Percentiles rank a stretch among this genome's conserved stretches.
Evolutionary conservation across 2,113 vertebrate species (phyloP).

Genomic region (Spermophilus dauricus): DNA sequence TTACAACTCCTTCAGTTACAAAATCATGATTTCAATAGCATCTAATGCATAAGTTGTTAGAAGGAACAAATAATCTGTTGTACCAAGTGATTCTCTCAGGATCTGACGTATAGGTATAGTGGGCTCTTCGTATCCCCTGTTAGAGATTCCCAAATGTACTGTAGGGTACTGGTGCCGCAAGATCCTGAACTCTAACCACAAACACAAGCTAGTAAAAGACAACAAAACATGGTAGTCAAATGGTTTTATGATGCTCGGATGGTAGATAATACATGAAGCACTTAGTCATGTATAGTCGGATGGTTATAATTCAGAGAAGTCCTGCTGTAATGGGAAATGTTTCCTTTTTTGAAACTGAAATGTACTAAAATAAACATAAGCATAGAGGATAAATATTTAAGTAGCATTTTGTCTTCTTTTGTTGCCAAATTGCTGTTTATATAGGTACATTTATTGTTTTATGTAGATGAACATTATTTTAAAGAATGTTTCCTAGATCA

Average conservation of each 20-base stretch:
- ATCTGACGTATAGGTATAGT: background rate
- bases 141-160: background rate
- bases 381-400: background rate
- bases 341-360: constrained; percentile 22
- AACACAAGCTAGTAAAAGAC: background rate
- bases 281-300: background rate
- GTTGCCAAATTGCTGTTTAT: constrained; percentile 30
- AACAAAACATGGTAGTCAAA: background rate
- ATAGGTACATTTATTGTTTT: background rate
- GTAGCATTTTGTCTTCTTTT: background rate
- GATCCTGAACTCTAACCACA: background rate
- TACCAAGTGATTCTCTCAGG: background rate
- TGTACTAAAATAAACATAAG: constrained; percentile 22
- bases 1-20: background rate
- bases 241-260: background rate
- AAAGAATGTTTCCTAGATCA: background rate
- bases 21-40: background rate
- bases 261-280: background rate
- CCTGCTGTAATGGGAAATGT: background rate
- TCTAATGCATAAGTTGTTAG: background rate
- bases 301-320: background rate
- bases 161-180: background rate
- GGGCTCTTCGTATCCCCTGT: background rate
- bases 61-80: background rate
- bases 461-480: background rate